These are phyloP conservation scores for Agapornis canus DNA, from an alignment of 2,797 vertebrate genomes.

Conservation along the genomic window DNA sequence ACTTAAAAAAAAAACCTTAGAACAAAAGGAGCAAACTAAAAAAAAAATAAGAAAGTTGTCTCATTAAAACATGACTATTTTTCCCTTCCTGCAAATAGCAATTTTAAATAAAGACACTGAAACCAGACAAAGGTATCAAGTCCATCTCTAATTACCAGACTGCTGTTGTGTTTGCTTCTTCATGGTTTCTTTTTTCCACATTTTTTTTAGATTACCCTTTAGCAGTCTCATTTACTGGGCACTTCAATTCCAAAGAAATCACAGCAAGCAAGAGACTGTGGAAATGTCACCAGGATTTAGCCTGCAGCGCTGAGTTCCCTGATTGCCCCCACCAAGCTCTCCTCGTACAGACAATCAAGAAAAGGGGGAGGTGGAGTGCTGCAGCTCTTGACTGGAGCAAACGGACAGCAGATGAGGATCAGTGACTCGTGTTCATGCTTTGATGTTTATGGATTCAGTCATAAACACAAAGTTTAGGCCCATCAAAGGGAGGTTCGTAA, in stretches of 20 bases:
- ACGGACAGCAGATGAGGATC: not conserved
- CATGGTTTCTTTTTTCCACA: not conserved
- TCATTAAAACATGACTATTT: not conserved
- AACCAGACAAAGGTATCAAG: not conserved
- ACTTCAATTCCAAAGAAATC: not conserved
- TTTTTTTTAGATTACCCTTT: not conserved
- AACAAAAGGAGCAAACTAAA: not conserved
- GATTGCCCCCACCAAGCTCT: fast-evolving
- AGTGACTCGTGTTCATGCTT: not conserved
- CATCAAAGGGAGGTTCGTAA: constrained; percentile 39
- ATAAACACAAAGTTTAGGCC: constrained; percentile 48
- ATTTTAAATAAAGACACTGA: not conserved
- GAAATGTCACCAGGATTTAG: constrained; percentile 31
- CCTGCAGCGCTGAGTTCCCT: not conserved
- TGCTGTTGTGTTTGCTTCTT: not conserved
- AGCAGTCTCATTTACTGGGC: not conserved
- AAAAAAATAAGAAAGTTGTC: not conserved
- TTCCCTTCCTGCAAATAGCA: not conserved
- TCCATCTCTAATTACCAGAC: not conserved
- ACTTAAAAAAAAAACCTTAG: not conserved
- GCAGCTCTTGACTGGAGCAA: not conserved
- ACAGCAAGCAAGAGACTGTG: not conserved
- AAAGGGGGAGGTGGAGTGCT: fast-evolving
- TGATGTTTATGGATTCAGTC: constrained; percentile 68
- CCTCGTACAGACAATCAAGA: not conserved